phyloP scores from a whole-genome alignment of 35 echinoderm and acorn worm species.

The Chiridota heheva region DNA sequence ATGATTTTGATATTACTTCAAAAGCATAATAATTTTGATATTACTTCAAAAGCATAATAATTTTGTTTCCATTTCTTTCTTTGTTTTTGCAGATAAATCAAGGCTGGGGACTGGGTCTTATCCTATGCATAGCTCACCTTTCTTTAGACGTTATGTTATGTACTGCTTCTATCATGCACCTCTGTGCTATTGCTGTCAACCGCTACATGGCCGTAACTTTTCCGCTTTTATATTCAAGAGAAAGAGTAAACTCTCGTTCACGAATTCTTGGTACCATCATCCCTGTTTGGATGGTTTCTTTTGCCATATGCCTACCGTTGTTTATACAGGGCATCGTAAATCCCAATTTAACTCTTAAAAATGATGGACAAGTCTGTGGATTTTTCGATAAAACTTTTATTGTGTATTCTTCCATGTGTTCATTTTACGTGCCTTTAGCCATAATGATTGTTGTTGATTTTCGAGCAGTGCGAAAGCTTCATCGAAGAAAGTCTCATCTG shows the following conservation, averaged over 20 bases:
- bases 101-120: constrained; percentile 81
- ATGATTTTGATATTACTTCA: no score
- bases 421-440: constrained; percentile 90
- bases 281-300: constrained; percentile 88
- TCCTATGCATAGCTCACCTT: constrained; percentile 82
- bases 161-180: constrained; percentile 95
- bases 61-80: no score
- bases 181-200: constrained; percentile 98
- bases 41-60: no score
- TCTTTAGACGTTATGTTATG: constrained; percentile 92
- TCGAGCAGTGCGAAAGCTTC: constrained; percentile 83
- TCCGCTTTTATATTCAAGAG: constrained; percentile 89
- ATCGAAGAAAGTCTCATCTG: constrained; percentile 65
- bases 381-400: constrained; percentile 95
- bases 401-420: constrained; percentile 98
- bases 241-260: constrained; percentile 79
- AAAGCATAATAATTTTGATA: no score
- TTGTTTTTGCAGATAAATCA: constrained; percentile 71
- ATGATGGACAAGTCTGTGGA: constrained; percentile 74
- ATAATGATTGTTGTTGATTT: constrained; percentile 96
- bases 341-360: constrained; percentile 68
- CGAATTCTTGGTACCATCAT: constrained; percentile 94
- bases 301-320: constrained; percentile 71
- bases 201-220: constrained; percentile 96
- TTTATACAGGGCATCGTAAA: constrained; percentile 78